These are phyloP conservation scores for Drosophila bocki DNA, from an alignment of 1,140 invertebrate species.

Conservation along the genomic window DNA sequence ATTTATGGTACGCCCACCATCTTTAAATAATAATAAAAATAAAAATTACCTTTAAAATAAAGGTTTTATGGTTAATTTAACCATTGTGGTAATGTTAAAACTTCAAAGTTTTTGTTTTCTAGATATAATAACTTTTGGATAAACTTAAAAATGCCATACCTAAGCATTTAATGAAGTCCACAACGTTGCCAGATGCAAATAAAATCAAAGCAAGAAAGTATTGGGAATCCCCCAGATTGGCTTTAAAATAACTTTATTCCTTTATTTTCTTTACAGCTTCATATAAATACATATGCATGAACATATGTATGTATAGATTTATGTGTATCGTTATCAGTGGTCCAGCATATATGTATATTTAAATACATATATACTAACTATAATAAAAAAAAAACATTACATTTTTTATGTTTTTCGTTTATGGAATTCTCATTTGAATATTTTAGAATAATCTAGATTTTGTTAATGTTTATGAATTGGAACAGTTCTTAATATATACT, in stretches of 20 bases:
- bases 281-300: neutral
- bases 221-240: neutral
- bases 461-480: no score
- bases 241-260: conserved; percentile 10
- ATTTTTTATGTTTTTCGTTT: no score
- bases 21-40: neutral
- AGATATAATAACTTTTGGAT: no score
- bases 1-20: neutral
- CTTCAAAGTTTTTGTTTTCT: no score
- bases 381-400: neutral
- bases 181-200: no score
- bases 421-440: no score
- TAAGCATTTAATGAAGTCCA: no score
- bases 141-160: no score
- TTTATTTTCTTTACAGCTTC: conserved; percentile 3
- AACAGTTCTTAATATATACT: no score
- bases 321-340: neutral
- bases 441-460: no score
- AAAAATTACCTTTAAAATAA: neutral
- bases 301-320: neutral
- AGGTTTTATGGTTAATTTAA: neutral
- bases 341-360: neutral
- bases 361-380: neutral
- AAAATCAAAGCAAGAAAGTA: neutral
- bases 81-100: neutral